Percentiles rank a stretch among this genome's conserved stretches.
Evolutionary conservation across 2,888 invertebrate genomes (phyloP).

Genomic region (Ophion ventricosus): DNA sequence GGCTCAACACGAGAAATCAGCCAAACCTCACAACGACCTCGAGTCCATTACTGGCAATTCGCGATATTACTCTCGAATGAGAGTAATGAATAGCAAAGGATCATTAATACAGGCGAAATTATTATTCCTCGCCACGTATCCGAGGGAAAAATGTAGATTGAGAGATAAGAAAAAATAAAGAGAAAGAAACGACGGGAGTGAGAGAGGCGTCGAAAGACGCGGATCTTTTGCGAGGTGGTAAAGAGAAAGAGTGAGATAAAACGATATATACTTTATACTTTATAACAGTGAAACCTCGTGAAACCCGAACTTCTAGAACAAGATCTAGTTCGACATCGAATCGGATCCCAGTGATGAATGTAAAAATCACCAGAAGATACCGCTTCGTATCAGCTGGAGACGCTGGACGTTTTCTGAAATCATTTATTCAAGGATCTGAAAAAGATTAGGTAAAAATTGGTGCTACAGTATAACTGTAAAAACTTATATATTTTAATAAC

Average conservation of each 20-base stretch:
- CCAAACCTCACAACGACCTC: neutral
- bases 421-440: too few species aligned
- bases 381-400: too few species aligned
- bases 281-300: too few species aligned
- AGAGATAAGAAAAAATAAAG: slow-evolving; percentile 25
- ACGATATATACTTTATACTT: slow-evolving; percentile 32
- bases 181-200: neutral
- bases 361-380: too few species aligned
- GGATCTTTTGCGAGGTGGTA: slow-evolving; percentile 16
- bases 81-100: neutral
- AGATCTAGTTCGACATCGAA: too few species aligned
- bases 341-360: too few species aligned
- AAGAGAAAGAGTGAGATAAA: slow-evolving; percentile 24
- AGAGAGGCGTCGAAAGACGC: slow-evolving; percentile 43
- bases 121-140: slow-evolving; percentile 13
- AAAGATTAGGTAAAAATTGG: too few species aligned
- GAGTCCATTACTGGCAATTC: neutral
- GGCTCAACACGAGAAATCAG: neutral
- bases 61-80: neutral
- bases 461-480: too few species aligned
- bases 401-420: too few species aligned
- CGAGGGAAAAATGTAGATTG: slow-evolving; percentile 8
- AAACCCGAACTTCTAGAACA: too few species aligned
- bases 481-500: too few species aligned
- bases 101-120: slow-evolving; percentile 32